Evolutionary conservation across 2,113 vertebrate species (phyloP).

Genomic region (Amphilophus citrinellus): DNA sequence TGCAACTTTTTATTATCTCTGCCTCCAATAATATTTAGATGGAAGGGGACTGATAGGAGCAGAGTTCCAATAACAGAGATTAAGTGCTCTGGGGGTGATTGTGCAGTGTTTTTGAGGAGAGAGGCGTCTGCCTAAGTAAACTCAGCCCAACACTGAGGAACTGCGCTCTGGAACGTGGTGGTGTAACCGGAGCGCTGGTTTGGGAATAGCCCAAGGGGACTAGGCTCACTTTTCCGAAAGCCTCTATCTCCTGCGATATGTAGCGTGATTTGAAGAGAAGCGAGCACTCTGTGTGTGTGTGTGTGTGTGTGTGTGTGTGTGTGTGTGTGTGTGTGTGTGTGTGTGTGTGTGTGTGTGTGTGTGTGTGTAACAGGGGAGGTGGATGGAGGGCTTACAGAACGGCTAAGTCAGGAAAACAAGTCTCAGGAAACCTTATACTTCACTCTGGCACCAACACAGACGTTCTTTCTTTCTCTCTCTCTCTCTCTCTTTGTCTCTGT

Average conservation of each 20-base stretch:
- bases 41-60: conserved; percentile 72
- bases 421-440: conserved; percentile 77
- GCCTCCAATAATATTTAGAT: conserved; percentile 80
- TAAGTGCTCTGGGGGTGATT: conserved; percentile 72
- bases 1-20: conserved; percentile 79
- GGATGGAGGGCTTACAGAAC: too few species aligned
- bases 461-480: conserved; percentile 61
- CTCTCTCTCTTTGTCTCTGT: conserved; percentile 23
- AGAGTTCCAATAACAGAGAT: conserved; percentile 81
- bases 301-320: conserved; percentile 28
- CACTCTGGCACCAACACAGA: conserved; percentile 69
- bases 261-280: conserved; percentile 67
- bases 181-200: conserved; percentile 74
- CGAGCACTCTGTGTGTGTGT: conserved; percentile 12
- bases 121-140: conserved; percentile 78
- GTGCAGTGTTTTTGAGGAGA: conserved; percentile 60
- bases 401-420: conserved; percentile 73
- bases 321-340: neutral
- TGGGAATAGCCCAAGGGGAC: conserved; percentile 76
- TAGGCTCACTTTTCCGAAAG: conserved; percentile 74
- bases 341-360: too few species aligned
- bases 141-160: conserved; percentile 63
- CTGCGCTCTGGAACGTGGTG: conserved; percentile 70
- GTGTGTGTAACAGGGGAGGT: too few species aligned
- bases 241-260: conserved; percentile 76